A percentile compares a stretch with the other conserved stretches of the same genome.
Conservation (phyloP, 2,797 vertebrate genomes). For the Ispidina picta region DNA sequence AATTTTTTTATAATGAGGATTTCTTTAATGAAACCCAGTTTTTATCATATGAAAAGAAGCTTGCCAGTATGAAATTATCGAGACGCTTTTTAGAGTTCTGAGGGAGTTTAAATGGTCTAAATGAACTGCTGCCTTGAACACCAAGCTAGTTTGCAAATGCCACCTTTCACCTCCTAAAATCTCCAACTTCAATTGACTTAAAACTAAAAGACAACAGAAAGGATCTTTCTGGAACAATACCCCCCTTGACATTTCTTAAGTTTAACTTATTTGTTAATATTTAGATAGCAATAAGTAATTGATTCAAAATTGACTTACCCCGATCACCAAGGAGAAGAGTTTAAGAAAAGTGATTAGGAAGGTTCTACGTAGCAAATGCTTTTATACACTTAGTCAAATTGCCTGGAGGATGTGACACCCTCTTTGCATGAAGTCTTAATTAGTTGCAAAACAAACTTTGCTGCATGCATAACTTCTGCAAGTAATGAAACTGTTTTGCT, state of each 20-base stretch:
- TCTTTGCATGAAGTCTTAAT: slow-evolving; percentile 62
- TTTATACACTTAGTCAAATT: slow-evolving; percentile 50
- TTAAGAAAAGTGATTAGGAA: slow-evolving; percentile 43
- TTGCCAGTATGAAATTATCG: not conserved
- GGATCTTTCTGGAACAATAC: not conserved
- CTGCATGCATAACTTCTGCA: slow-evolving; percentile 57
- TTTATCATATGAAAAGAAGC: not conserved
- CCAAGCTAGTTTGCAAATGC: not conserved
- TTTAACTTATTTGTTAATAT: not conserved
- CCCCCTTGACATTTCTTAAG: not conserved
- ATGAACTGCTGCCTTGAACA: not conserved
- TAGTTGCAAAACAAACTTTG: slow-evolving; percentile 70
- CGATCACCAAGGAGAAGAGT: slow-evolving; percentile 40
- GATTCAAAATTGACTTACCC: slow-evolving; percentile 51
- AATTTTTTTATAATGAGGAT: not conserved
- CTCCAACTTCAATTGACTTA: not conserved
- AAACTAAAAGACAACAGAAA: not conserved
- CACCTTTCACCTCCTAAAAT: not conserved
- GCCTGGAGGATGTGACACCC: slow-evolving; percentile 68
- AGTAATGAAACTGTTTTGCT: slow-evolving; percentile 68
- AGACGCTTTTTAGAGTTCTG: not conserved
- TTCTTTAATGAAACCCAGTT: not conserved
- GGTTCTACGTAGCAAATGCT: slow-evolving; percentile 44
- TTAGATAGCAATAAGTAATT: not conserved
- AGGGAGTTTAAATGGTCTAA: not conserved